Percentiles rank a stretch among this genome's conserved stretches.
Conservation (phyloP, 2,797 vertebrate species). For the Pangasius macronema region DNA sequence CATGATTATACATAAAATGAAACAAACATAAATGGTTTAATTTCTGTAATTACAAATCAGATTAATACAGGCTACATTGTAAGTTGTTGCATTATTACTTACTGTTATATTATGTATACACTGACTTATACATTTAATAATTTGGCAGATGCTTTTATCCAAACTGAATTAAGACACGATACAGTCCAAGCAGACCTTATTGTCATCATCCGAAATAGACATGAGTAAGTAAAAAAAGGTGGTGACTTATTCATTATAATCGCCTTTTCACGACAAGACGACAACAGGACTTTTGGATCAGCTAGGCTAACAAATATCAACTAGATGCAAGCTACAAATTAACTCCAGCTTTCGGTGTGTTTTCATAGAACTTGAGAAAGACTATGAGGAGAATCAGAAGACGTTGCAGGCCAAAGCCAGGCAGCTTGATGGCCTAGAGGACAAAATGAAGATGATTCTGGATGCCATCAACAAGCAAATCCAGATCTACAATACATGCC, state of each 20-base stretch:
- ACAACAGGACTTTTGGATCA: conserved; percentile 44
- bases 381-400: conserved; percentile 88
- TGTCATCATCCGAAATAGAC: neutral
- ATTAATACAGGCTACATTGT: neutral
- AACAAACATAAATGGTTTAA: neutral
- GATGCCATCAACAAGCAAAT: conserved; percentile 93
- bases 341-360: neutral
- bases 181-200: neutral
- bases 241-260: too few species aligned
- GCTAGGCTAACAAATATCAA: neutral
- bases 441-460: conserved; percentile 91
- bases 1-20: neutral
- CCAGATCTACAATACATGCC: conserved; percentile 98
- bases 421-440: conserved; percentile 91
- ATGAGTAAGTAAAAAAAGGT: too few species aligned
- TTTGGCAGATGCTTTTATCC: neutral
- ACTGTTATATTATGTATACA: neutral
- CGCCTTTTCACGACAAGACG: too few species aligned
- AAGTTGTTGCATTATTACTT: neutral
- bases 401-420: conserved; percentile 87
- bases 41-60: neutral
- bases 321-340: neutral
- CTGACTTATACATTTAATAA: neutral
- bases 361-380: conserved; percentile 84
- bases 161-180: neutral